Conservation (phyloP, 2,113 vertebrate genomes). For the Abramis brama region DNA sequence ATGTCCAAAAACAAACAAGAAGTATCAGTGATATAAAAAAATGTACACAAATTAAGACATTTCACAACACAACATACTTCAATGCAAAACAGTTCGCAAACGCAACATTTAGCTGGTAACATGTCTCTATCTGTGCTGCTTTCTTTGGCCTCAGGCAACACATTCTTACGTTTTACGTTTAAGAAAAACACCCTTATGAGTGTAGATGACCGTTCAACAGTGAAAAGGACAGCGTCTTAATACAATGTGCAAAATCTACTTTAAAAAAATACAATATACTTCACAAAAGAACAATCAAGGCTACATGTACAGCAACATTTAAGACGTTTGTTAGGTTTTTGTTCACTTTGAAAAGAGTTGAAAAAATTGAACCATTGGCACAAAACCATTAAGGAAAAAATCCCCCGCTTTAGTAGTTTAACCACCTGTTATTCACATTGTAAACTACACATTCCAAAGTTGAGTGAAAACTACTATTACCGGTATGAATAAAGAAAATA, state of each 20-base stretch:
- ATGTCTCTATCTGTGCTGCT: constrained; percentile 16
- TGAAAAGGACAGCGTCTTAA: constrained; percentile 17
- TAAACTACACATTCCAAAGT: background rate
- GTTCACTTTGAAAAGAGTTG: background rate
- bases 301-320: background rate
- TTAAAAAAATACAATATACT: constrained; percentile 18
- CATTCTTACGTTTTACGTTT: constrained; percentile 11
- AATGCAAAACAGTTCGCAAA: background rate
- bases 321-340: background rate
- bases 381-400: background rate
- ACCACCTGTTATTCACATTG: constrained; percentile 14
- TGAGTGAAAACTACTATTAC: no score
- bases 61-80: background rate
- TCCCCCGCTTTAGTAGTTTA: constrained; percentile 1
- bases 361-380: background rate
- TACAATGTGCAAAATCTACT: constrained; percentile 35
- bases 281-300: constrained; percentile 12
- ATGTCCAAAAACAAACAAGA: background rate
- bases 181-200: constrained; percentile 10
- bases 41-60: constrained; percentile 6
- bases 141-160: constrained; percentile 28
- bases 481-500: background rate
- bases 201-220: constrained; percentile 17
- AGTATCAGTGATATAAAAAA: background rate
- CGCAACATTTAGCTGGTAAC: background rate